Conservation (phyloP, 2,797 vertebrate genomes). For the Crenichthys baileyi region DNA sequence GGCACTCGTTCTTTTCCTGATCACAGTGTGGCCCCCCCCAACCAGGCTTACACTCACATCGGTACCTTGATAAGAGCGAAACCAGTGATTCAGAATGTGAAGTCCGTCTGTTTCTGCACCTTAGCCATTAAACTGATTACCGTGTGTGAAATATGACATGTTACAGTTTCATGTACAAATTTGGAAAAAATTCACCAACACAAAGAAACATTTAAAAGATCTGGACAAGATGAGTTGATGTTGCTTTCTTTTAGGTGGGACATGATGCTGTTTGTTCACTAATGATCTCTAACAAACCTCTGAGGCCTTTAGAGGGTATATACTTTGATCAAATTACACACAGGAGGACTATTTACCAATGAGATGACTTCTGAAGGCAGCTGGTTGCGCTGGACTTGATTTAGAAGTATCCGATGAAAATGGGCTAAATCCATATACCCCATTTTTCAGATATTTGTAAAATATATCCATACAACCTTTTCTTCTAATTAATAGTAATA, state of each 20-base stretch:
- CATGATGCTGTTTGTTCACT: no score
- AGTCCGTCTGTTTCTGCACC: constrained; percentile 3
- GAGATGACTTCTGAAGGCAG: neutral
- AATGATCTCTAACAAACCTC: no score
- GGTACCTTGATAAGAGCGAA: constrained; percentile 81
- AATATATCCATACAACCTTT: no score
- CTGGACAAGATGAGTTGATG: neutral
- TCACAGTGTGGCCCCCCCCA: constrained; percentile 90
- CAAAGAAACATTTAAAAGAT: neutral
- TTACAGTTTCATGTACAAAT: neutral
- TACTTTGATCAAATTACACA: no score
- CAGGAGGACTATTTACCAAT: neutral
- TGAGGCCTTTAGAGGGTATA: no score
- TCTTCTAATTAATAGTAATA: no score
- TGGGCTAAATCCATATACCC: no score
- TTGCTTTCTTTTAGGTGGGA: neutral
- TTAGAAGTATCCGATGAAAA: no score
- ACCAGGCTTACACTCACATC: constrained; percentile 87
- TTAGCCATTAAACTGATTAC: neutral
- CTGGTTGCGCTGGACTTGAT: neutral
- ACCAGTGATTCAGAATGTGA: constrained; percentile 1
- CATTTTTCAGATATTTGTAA: no score
- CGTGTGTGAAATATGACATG: neutral
- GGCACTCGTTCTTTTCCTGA: constrained; percentile 89
- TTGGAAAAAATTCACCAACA: neutral